Evolutionary conservation across 2,797 vertebrate species (phyloP), one percentile per base, ranked within the genome.

Genomic region (Labeo calbasu): DNA sequence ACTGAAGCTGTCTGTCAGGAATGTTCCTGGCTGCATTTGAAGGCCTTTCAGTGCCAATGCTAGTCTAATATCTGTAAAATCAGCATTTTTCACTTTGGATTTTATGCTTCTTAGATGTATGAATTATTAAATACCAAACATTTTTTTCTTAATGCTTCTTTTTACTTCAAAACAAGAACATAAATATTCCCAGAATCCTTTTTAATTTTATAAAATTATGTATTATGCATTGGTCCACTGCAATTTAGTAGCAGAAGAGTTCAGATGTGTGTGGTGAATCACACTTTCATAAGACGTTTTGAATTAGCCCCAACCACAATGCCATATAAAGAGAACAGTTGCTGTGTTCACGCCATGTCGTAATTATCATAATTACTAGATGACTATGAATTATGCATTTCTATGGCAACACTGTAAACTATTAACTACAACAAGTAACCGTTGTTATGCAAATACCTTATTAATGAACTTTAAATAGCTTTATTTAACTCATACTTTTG

Each of bases 1-100:
- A 79, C 72, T 76, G 70, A 80, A 73, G 71, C 73, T 70, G 61
- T 23, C 65, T 48, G 59, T 50, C 82, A 57, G 51, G 36, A 73
- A 21, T 82, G 77, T 40, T 68, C 78, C 66, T 85, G 61, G 77
- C 51, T 78, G 50, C 43, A 25, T 14, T 61, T 65, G 12, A 53
- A 15, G 48, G 11, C 15, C 61, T 11, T 73, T 43, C 23, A 48
- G 57, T 69, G 72, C 25, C 72, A 83, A 36, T 50, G 53, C 32
- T 72, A 55, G 12, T 79, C 23, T 72, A 43, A 36, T 65, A 71
- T 21, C 10, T 28, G 13, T 23, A 28, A 69, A 73, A 55, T 77
- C 40, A 9, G 4, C 3, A 4, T n/a, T 53, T 68, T 40, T 19
- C 0, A 36, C 46, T 40, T 25, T 53, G 25, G 14, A 55, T 43